Base-by-base conservation (phyloP, 2,113 vertebrate genomes). In the Columbina picui region DNA sequence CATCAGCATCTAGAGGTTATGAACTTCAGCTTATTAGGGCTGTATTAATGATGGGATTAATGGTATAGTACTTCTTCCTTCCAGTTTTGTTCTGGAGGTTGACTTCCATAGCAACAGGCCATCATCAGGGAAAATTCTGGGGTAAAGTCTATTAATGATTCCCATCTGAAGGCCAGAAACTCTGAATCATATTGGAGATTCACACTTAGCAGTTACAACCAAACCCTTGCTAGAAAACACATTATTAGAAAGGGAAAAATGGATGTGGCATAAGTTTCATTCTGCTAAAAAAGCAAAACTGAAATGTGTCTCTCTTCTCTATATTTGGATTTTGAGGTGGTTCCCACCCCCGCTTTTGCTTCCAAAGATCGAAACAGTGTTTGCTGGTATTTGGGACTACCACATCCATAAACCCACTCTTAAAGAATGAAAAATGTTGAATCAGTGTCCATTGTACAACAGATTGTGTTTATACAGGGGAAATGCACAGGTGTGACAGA, bases 21-120 rank as follows among this genome's bases (percentile, higher is more conserved):
- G 93, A 95, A 95, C 84, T 45, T 90, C 41, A 84, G 79, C 77
- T 92, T 95, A 94, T 95, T 94, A 96, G 76, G 39, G 47, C 39
- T 81, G 26, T 86, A 76, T 93, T 95, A 96, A 90, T 50, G 70
- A 73, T 84, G 39, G 87, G 65, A 87, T 89, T 87, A 93, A 61
- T 82, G 73, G 59, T 79, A 43, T n/a, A 75, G 34, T 57, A 75
- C 21, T 91, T 84, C 30, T 92, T 94, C 74, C 68, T 93, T 93
- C n/a, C 50, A 81, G 30, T 84, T 96, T 88, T 85, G 30, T 67
- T 86, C n/a, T 80, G 74, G 53, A 81, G 29, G 26, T 87, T 96
- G 78, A 81, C 84, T 92, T 93, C 52, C 56, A 78, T 84, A 94
- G 75, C 84, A 93, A 94, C 71, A 80, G 63, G 64, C 82, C 73